Evolutionary conservation across 2,888 invertebrate species (phyloP), one percentile per base, ranked within the genome.

Genomic region (Homarus gammarus): DNA sequence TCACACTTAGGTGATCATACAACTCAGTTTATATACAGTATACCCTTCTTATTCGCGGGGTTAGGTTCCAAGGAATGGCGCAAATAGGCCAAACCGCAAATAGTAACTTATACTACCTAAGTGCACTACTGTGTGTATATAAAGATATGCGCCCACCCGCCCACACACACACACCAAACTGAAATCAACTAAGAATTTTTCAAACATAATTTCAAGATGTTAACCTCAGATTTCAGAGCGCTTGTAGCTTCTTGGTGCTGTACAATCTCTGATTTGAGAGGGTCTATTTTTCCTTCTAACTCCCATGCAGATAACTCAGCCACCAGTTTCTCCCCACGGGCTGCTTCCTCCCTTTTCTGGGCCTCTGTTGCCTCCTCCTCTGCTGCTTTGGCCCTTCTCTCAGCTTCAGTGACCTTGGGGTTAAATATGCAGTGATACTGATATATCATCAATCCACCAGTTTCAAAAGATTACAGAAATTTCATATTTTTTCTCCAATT

Each of bases 261-360:
- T 0, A 18, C 31, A 6, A 49, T 31, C 22, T 77, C 87, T 18
- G 31, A 5, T 75, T 83, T 88, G 18, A 88, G 75, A n/a, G 82
- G 44, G 31, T 88, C 87, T 49, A 84, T 84, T 15, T 49, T 89
- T 38, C 89, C 89, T 10, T 89, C 89, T 56, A 84, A 38, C 79
- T 89, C 84, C 89, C 89, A 89, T 15, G 51, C 68, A 56, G 61
- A 70, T 33, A 89, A 61, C 70, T 89, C 89, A n/a, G 89, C 89
- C 1, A 84, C 78, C 6, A 89, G 44, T 38, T 84, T 89, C 40
- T 89, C 89, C 1, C 89, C 89, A 8, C 44, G 44, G 0, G 84
- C 89, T 8, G 36, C 61, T 68, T 89, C 89, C 40, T 84, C 89
- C 72, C 68, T 89, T n/a, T 31, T 79, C 40, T 78, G 38, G 33